phyloP scores from a whole-genome alignment of 2,888 invertebrate species.

The Ophioninae sp. region DNA sequence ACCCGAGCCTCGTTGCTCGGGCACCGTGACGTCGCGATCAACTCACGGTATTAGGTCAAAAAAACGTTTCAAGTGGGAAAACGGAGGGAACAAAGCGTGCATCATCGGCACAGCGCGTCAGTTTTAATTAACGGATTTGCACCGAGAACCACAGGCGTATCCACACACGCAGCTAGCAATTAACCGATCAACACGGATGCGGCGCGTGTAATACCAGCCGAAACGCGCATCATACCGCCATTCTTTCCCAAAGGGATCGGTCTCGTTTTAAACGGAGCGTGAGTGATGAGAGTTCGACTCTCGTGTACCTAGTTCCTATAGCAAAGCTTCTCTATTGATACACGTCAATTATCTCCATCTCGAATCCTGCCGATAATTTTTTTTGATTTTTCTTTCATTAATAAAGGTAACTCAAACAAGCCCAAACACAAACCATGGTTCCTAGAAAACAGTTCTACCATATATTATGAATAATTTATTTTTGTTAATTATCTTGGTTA shows the following conservation, averaged over 20 bases:
- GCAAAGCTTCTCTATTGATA: background rate
- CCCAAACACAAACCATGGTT: too few relatives aligned
- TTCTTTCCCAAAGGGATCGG: background rate
- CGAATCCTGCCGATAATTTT: background rate
- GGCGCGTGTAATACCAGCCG: background rate
- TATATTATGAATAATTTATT: too few relatives aligned
- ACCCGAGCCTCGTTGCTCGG: background rate
- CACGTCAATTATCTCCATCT: background rate
- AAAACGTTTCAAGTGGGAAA: background rate
- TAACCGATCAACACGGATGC: constrained; percentile 3
- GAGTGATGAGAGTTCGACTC: background rate
- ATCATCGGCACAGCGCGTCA: constrained; percentile 37
- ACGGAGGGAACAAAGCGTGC: constrained; percentile 23
- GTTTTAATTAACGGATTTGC: constrained; percentile 40
- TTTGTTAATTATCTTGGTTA: too few relatives aligned
- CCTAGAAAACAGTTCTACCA: too few relatives aligned
- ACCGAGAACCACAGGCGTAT: constrained; percentile 6
- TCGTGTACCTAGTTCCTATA: background rate
- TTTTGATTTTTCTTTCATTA: background rate
- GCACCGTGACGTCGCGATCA: background rate
- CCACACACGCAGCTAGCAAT: background rate
- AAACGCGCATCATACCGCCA: background rate
- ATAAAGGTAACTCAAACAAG: too few relatives aligned
- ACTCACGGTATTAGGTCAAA: background rate
- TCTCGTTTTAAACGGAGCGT: background rate